These are phyloP conservation scores for Gobio occitaniae DNA, from an alignment of 2,797 vertebrate genomes.

Conservation along the genomic window DNA sequence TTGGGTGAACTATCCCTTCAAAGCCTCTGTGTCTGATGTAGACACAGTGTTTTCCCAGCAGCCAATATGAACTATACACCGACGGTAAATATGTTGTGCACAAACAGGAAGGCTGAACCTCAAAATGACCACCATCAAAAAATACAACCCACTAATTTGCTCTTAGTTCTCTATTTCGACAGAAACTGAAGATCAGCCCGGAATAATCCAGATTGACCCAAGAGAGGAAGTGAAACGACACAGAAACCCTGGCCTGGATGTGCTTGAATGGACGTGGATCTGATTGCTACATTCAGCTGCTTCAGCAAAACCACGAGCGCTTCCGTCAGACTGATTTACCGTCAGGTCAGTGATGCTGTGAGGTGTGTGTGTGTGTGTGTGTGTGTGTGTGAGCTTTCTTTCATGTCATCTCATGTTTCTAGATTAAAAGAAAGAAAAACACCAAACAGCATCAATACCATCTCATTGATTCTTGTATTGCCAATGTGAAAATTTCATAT, in stretches of 20 bases:
- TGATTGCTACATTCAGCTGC: background rate
- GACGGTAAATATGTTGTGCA: background rate
- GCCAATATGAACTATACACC: background rate
- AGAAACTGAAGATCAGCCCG: background rate
- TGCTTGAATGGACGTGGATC: background rate
- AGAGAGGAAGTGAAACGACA: conserved; percentile 1
- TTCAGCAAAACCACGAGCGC: background rate
- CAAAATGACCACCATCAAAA: background rate
- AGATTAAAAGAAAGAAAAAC: too few species aligned
- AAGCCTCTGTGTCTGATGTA: background rate
- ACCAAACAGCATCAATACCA: background rate
- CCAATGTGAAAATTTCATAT: too few species aligned
- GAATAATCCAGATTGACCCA: background rate
- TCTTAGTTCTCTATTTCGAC: conserved; percentile 10
- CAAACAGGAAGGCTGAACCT: background rate
- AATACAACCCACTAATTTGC: background rate
- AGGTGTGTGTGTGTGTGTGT: too few species aligned
- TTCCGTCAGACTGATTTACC: background rate
- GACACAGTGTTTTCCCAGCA: background rate
- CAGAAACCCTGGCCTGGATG: background rate
- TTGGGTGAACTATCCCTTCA: too few species aligned
- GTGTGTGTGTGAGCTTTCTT: too few species aligned
- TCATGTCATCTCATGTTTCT: too few species aligned
- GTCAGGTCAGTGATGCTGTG: background rate
- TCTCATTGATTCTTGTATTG: background rate